These are phyloP conservation scores for Pachliopta kotzebuea DNA, from an alignment of 2,888 invertebrate species.

Conservation along the genomic window DNA sequence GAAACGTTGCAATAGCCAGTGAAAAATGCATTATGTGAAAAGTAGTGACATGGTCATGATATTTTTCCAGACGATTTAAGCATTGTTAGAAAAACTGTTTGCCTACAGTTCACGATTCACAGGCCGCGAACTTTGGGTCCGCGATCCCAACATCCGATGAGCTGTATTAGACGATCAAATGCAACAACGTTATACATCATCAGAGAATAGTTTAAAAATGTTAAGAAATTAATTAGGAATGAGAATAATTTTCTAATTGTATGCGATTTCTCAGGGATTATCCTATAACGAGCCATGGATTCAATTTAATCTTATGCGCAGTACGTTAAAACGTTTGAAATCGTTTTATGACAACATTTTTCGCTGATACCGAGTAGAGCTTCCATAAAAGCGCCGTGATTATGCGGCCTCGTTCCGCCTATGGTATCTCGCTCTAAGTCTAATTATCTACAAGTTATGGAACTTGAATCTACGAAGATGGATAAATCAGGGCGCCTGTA, in stretches of 20 bases:
- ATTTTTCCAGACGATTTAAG: too few species aligned
- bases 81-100: too few species aligned
- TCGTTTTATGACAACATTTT: conserved; percentile 74
- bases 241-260: background rate
- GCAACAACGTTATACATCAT: too few species aligned
- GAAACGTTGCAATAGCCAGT: too few species aligned
- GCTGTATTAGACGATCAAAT: too few species aligned
- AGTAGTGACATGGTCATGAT: too few species aligned
- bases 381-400: conserved; percentile 66
- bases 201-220: too few species aligned
- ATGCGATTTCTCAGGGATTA: background rate
- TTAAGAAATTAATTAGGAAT: background rate
- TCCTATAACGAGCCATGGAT: conserved; percentile 17
- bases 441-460: conserved; percentile 68
- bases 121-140: too few species aligned
- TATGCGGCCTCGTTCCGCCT: conserved; percentile 67
- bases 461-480: conserved; percentile 62
- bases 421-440: conserved; percentile 62
- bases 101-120: too few species aligned
- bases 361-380: conserved; percentile 60
- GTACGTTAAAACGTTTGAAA: conserved; percentile 58
- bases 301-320: conserved; percentile 33
- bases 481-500: conserved; percentile 37
- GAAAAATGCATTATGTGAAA: too few species aligned
- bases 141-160: too few species aligned